These are phyloP conservation scores for Pandion haliaetus DNA, from an alignment of 2,113 vertebrate genomes.

Conservation along the genomic window DNA sequence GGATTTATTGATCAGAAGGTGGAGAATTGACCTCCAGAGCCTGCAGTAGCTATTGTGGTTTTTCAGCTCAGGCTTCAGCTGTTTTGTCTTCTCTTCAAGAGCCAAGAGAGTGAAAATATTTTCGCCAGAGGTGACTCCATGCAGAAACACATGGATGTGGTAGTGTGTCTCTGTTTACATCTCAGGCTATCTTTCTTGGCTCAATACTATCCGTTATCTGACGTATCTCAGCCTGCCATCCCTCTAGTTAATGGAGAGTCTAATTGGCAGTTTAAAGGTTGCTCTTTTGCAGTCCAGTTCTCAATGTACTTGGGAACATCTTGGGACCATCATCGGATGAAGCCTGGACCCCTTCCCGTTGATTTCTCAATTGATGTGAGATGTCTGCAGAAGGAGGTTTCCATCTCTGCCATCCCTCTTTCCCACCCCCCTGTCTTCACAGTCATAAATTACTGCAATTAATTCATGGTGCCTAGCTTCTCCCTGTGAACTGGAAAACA, in stretches of 20 bases:
- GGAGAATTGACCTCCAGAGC: neutral
- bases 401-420: neutral
- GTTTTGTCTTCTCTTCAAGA: neutral
- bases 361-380: neutral
- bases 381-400: neutral
- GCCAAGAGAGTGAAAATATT: neutral
- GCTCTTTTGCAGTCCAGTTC: neutral
- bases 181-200: neutral
- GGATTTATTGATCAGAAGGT: neutral
- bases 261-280: neutral
- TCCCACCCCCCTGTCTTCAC: neutral
- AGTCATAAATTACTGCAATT: neutral
- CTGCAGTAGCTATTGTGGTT: neutral
- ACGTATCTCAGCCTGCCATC: neutral
- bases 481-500: neutral
- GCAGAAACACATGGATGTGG: neutral
- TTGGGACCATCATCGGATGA: neutral
- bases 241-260: neutral
- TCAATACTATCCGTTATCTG: neutral
- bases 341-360: neutral
- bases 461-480: neutral
- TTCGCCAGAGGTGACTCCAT: accelerated
- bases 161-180: neutral
- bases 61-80: neutral
- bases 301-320: neutral